A percentile compares a stretch with the other conserved stretches of the same genome.
Evolutionary conservation across 2,888 invertebrate species (phyloP).

Genomic region (Calliphora vomitoria): DNA sequence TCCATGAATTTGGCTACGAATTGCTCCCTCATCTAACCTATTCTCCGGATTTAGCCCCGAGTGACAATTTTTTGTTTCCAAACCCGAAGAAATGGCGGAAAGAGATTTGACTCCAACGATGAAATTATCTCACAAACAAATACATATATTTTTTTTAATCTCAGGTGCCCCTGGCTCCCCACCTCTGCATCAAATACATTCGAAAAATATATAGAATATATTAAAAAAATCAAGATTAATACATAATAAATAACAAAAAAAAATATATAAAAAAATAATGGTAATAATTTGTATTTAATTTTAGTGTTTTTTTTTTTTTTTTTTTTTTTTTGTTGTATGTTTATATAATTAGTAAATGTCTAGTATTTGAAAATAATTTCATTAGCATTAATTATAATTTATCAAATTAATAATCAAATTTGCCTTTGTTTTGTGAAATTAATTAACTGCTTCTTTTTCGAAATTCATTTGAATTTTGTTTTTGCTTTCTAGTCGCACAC

Average conservation of each 20-base stretch:
- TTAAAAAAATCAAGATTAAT: neutral
- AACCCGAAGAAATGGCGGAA: too few species aligned
- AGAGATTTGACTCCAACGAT: too few species aligned
- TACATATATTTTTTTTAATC: too few species aligned
- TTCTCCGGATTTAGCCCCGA: too few species aligned
- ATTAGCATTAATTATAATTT: conserved; percentile 28
- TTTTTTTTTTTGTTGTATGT: neutral
- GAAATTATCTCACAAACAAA: too few species aligned
- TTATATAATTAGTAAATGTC: conserved; percentile 3
- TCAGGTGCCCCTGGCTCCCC: neutral
- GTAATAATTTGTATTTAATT: conserved; percentile 18
- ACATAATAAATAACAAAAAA: neutral
- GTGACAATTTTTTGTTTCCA: too few species aligned
- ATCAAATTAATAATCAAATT: conserved; percentile 30
- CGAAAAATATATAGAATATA: neutral
- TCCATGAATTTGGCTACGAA: too few species aligned
- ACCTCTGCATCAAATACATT: neutral
- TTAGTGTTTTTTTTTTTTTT: neutral
- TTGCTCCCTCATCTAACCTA: too few species aligned
- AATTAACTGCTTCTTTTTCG: neutral
- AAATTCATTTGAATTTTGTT: neutral
- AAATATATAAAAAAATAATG: neutral
- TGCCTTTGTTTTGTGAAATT: neutral
- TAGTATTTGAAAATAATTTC: conserved; percentile 20
- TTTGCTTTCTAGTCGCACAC: neutral